These are phyloP conservation scores for Carterocephalus palaemon DNA, from an alignment of 2,888 invertebrate species.

Conservation along the genomic window DNA sequence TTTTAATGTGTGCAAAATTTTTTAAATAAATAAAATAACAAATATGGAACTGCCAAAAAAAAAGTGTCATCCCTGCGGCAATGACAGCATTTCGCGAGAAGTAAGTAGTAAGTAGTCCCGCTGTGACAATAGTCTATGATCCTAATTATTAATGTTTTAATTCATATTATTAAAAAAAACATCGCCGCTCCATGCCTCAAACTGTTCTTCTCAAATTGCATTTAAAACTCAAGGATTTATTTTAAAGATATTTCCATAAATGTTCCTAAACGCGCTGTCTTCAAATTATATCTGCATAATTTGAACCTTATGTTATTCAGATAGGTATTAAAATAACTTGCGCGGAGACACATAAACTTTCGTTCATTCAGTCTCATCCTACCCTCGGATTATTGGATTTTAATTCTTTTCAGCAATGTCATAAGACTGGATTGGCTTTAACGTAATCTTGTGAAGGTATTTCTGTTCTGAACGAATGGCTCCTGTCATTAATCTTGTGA, in stretches of 20 bases:
- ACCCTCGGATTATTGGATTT: constrained; percentile 30
- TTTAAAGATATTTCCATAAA: constrained; percentile 68
- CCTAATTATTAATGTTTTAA: constrained; percentile 3
- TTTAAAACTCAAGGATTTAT: constrained; percentile 66
- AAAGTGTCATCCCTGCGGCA: too few relatives aligned
- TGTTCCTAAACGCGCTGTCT: constrained; percentile 32
- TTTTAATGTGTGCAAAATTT: too few relatives aligned
- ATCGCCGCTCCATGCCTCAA: constrained; percentile 11
- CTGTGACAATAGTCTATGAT: constrained; percentile 6
- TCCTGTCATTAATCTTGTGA: constrained; percentile 22
- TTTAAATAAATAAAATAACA: too few relatives aligned
- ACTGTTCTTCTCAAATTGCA: constrained; percentile 46
- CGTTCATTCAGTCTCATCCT: constrained; percentile 11
- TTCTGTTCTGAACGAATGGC: constrained; percentile 20
- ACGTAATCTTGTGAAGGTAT: neutral
- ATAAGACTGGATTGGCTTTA: constrained; percentile 4
- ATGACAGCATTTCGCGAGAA: too few relatives aligned
- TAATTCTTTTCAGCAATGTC: constrained; percentile 33
- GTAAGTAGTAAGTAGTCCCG: too few relatives aligned
- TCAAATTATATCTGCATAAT: neutral
- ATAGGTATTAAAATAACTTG: constrained; percentile 5
- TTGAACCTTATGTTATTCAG: constrained; percentile 18
- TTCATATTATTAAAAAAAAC: neutral
- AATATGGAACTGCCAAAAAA: too few relatives aligned
- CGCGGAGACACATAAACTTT: neutral